Percentiles rank a stretch among this genome's conserved stretches.
Conservation (phyloP, 1,140 invertebrate genomes). For the Trinorchestia longiramus region DNA sequence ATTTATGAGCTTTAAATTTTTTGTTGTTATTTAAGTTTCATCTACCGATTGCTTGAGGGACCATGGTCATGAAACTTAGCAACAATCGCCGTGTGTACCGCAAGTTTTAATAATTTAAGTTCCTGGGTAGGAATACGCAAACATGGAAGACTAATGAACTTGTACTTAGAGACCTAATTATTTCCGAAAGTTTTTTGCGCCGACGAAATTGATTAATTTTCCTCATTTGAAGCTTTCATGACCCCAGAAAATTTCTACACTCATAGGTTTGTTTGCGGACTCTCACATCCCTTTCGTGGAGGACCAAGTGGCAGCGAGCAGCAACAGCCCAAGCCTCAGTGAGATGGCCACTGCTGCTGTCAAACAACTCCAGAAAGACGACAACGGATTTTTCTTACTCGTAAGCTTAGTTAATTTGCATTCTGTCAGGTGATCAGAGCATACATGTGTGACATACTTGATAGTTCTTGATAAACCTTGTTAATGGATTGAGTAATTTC, state of each 20-base stretch:
- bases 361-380: slow-evolving; percentile 50
- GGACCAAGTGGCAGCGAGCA: slow-evolving; percentile 40
- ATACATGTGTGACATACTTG: background rate
- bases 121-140: too few relatives aligned
- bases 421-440: background rate
- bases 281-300: slow-evolving; percentile 56
- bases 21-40: too few relatives aligned
- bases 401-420: slow-evolving; percentile 30
- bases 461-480: background rate
- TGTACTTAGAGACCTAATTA: background rate
- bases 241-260: background rate
- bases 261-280: slow-evolving; percentile 17
- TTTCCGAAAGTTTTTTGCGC: background rate
- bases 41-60: too few relatives aligned
- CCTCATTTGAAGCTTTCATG: background rate
- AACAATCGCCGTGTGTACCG: background rate
- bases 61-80: too few relatives aligned
- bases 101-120: background rate
- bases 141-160: too few relatives aligned
- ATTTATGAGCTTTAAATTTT: too few relatives aligned
- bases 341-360: slow-evolving; percentile 51
- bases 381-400: slow-evolving; percentile 59
- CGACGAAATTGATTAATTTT: background rate
- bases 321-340: slow-evolving; percentile 10
- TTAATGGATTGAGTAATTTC: too few relatives aligned